Evolutionary conservation across 2,797 vertebrate species (phyloP).

Genomic region (Nannoperca obscura): DNA sequence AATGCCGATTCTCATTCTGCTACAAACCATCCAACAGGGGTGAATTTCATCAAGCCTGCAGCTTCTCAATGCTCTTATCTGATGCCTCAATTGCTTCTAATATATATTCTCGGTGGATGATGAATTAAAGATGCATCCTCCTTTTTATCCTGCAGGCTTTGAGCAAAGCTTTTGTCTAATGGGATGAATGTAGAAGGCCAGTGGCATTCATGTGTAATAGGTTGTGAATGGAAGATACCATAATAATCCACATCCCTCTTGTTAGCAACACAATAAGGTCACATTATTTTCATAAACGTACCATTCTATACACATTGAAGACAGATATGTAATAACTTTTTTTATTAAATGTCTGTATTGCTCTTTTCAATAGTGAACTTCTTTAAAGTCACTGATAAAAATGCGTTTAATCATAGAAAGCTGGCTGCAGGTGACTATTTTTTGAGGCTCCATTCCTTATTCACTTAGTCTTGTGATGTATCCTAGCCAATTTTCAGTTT

Average conservation of each 20-base stretch:
- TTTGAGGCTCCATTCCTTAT: too few relatives aligned
- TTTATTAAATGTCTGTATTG: background rate
- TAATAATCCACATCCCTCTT: constrained; percentile 20
- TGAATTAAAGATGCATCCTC: constrained; percentile 13
- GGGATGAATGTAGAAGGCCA: background rate
- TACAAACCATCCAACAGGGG: background rate
- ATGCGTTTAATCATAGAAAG: constrained; percentile 1
- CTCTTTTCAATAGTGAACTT: background rate
- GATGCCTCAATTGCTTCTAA: constrained; percentile 5
- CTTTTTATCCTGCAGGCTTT: constrained; percentile 15
- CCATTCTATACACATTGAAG: background rate
- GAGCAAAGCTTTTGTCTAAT: constrained; percentile 19
- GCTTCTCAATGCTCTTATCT: background rate
- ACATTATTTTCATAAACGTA: constrained; percentile 1
- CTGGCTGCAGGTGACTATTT: background rate
- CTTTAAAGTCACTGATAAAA: background rate
- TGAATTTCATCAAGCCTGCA: background rate
- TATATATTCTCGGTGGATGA: constrained; percentile 14
- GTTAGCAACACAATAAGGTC: background rate
- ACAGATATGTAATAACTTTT: background rate
- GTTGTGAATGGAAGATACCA: constrained; percentile 6
- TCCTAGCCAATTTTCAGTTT: constrained; percentile 15
- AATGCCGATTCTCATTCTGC: background rate
- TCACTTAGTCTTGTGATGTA: background rate
- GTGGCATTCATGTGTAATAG: constrained; percentile 20